Percentiles rank a stretch among this genome's conserved stretches.
Evolutionary conservation across 2,113 vertebrate species (phyloP).

Genomic region (Macaca nemestrina): DNA sequence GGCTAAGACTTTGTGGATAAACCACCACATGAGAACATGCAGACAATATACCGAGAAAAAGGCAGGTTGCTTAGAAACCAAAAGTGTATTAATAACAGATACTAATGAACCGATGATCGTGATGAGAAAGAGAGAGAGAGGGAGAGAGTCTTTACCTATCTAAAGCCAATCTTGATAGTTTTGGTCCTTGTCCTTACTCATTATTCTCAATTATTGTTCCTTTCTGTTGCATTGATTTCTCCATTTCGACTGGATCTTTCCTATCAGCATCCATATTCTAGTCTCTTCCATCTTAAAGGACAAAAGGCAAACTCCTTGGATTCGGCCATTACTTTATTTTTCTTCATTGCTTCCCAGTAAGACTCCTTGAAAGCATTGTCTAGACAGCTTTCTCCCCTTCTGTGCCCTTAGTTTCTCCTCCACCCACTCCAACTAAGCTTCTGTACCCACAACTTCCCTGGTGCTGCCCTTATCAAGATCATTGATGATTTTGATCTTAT

Average conservation of each 20-base stretch:
- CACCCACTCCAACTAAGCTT: background rate
- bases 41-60: background rate
- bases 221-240: background rate
- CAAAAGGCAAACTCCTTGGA: background rate
- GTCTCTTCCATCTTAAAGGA: background rate
- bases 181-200: background rate
- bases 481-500: background rate
- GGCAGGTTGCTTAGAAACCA: background rate
- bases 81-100: background rate
- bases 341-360: background rate
- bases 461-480: background rate
- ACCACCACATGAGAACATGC: background rate
- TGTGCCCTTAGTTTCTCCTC: background rate
- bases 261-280: background rate
- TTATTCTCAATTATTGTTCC: background rate
- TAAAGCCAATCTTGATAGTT: background rate
- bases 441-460: background rate
- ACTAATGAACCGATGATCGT: background rate
- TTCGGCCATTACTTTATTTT: background rate
- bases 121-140: background rate
- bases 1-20: background rate
- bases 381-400: background rate
- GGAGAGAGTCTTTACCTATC: background rate
- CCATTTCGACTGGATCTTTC: background rate
- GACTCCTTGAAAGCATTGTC: background rate